Evolutionary conservation across 2,888 invertebrate genomes (phyloP), one percentile per base, ranked within the genome.

Genomic region (Epirrhoe alternata): DNA sequence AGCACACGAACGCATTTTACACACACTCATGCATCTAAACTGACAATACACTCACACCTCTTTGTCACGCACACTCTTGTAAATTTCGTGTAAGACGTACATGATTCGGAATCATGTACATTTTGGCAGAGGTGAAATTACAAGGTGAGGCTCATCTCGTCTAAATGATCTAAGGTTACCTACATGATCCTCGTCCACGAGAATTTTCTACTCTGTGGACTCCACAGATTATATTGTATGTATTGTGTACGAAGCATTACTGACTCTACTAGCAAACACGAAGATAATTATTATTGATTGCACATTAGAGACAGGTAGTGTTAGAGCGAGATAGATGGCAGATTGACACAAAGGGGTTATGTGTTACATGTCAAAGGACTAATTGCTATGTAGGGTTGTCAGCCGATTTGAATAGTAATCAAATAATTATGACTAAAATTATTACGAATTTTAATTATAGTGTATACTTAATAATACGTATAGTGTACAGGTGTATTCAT

Each of bases 271-370:
- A 79, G 86, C 89, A 88, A 90, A 90, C 89, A 89, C 80, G 81
- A 85, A 86, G 84, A 89, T 90, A 89, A 92, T 90, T 89, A 90
- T 90, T 92, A 92, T 92, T 91, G 92, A 92, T 92, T 91, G 90
- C 88, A 84, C 86, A 90, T 92, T 90, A 92, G 76, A 70, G 83
- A 81, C 57, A 66, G 68, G 51, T 57, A 58, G 38, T 30, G 51
- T 70, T 63, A 64, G 74, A 70, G 74, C 1, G 74, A 74, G 82
- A 82, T 61, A 58, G 72, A 66, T 30, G 62, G 12, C n/a, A 72
- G 77, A 79, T 78, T 82, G 84, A 82, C 81, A 84, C 82, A 80
- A 68, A 70, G 70, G 64, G 69, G 82, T 81, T 81, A 82, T 84
- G 83, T 84, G 84, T 84, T 78, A 85, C 83, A 84, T 83, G 85